Percentiles rank a stretch among this genome's conserved stretches.
phyloP scores from a whole-genome alignment of 1,140 invertebrate species.

The Euwallacea similis region DNA sequence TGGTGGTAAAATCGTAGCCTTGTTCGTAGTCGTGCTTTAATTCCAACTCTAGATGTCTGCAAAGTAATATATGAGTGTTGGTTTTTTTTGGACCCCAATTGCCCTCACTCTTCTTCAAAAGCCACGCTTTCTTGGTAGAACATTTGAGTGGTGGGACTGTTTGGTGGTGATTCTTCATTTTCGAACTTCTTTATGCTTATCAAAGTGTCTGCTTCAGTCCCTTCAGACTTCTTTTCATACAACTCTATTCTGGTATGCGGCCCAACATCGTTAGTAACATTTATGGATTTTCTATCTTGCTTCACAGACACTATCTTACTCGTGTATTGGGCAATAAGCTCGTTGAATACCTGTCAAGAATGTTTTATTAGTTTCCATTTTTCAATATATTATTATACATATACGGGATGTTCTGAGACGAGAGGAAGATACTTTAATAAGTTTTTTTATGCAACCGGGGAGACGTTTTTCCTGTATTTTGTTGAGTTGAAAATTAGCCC shows the following conservation, averaged over 20 bases:
- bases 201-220: slow-evolving; percentile 57
- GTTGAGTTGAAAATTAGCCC: too few relatives aligned
- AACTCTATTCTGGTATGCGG: slow-evolving; percentile 62
- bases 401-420: too few relatives aligned
- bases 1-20: slow-evolving; percentile 47
- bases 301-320: slow-evolving; percentile 54
- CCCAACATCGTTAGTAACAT: slow-evolving; percentile 62
- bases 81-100: background rate
- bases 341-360: slow-evolving; percentile 53
- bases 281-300: slow-evolving; percentile 49
- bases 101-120: slow-evolving; percentile 25
- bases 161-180: slow-evolving; percentile 62
- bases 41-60: slow-evolving; percentile 22
- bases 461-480: too few relatives aligned
- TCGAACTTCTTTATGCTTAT: slow-evolving; percentile 59
- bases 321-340: slow-evolving; percentile 61
- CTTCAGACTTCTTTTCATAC: slow-evolving; percentile 57
- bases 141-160: slow-evolving; percentile 58
- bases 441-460: slow-evolving; percentile 36
- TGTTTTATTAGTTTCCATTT: too few relatives aligned
- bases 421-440: background rate
- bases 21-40: slow-evolving; percentile 40
- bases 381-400: too few relatives aligned
- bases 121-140: slow-evolving; percentile 30
- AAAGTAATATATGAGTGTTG: background rate